Evolutionary conservation across 1,140 invertebrate species (phyloP).

Genomic region (Ladona fulva): DNA sequence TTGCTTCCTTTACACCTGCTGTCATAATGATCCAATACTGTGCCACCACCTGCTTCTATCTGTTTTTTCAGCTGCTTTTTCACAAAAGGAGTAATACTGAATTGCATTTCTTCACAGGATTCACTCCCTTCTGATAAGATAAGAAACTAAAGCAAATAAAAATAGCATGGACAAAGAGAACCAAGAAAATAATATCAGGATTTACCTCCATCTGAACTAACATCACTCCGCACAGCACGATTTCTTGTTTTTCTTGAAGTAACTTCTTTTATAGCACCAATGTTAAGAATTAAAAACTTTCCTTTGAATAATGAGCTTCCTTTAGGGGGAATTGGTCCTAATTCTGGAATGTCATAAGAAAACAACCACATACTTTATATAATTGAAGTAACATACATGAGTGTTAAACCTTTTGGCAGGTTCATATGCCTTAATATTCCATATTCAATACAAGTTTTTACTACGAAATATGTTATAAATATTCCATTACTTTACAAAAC

Average conservation of each 20-base stretch:
- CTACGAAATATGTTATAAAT: no score
- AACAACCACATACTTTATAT: background rate
- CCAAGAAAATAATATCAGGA: background rate
- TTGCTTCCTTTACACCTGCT: background rate
- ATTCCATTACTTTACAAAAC: no score
- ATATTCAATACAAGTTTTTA: no score
- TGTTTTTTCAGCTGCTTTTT: background rate
- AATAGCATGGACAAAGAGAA: background rate
- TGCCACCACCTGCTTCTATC: background rate
- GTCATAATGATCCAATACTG: background rate
- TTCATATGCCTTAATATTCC: no score
- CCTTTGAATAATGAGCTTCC: background rate
- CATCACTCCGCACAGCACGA: background rate
- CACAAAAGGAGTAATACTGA: background rate
- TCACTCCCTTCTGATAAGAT: background rate
- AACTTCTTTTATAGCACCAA: background rate
- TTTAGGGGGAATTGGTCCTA: background rate
- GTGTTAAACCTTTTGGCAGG: no score
- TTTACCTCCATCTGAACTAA: background rate
- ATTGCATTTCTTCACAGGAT: background rate
- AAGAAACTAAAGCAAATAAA: background rate
- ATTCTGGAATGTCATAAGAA: background rate
- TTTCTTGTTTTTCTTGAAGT: background rate
- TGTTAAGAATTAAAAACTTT: background rate
- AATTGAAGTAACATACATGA: no score